Base-by-base conservation (phyloP, 2,113 vertebrate species). In the Lepus timidus region DNA sequence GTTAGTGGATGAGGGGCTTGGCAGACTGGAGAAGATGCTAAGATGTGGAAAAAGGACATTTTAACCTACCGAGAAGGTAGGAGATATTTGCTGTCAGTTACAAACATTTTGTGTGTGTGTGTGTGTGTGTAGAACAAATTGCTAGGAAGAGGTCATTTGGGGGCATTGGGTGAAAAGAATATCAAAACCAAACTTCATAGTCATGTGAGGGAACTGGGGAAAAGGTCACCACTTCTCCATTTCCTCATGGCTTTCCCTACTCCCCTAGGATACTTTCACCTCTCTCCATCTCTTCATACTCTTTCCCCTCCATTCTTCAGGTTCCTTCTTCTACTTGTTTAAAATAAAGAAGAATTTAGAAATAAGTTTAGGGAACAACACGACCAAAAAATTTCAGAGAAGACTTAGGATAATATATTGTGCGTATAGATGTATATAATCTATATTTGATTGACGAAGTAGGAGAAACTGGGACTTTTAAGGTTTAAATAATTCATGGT, bases 401-500 rank as follows among this genome's bases (percentile, higher is more conserved):
- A 85, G 75, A 71, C 52, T 70, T 92, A 51, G 58, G 78, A 92
- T 89, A 96, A 94, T 51, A 83, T 11, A 83, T 22, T 95, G 6
- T 87, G 78, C 36, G 58, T 52, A 52, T 17, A 67, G 17, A 89
- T 44, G 93, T 88, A 83, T 82, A 94, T 51, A 93, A 92, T 87
- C 88, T 94, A 93, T 94, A 94, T 90, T 90, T 92, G 87, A 96
- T 95, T 93, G 93, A 95, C 85, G 80, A 93, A 94, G 95, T 89
- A 96, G 62, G 74, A 96, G 88, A 97, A 97, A 96, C 85, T 93
- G 82, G 96, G 92, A 92, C 85, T 97, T 96, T 61, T 90, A 91
- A 92, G 88, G 96, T 93, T 95, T 97, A 96, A 97, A 97, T 97
- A 95, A 97, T 97, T 97, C 83, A 97, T 97, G 85, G 68, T 96